phyloP scores from a whole-genome alignment of 2,888 invertebrate genomes.

The Drosophila mettleri region DNA sequence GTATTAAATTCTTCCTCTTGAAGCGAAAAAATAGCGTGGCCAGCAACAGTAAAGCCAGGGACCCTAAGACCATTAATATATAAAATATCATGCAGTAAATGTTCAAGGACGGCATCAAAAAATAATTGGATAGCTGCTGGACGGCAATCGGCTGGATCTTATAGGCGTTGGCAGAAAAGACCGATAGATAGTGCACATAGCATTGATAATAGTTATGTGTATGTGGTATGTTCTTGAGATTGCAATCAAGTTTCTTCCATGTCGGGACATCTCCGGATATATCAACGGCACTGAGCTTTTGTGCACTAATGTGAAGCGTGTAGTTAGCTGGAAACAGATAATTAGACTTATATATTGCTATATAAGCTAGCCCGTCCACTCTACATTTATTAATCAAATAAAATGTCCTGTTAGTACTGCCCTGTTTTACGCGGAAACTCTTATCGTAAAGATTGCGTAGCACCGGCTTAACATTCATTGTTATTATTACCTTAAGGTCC shows the following conservation, averaged over 20 bases:
- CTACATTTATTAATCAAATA: slow-evolving; percentile 26
- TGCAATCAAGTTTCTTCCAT: slow-evolving; percentile 16
- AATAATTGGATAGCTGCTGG: neutral
- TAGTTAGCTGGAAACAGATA: slow-evolving; percentile 3
- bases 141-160: slow-evolving; percentile 11
- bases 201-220: neutral
- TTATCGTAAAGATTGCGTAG: neutral
- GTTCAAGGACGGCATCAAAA: neutral
- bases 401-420: neutral
- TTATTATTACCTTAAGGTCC: slow-evolving; percentile 20
- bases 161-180: slow-evolving; percentile 25
- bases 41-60: slow-evolving; percentile 6
- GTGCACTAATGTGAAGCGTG: slow-evolving; percentile 21
- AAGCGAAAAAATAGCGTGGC: neutral
- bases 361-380: slow-evolving; percentile 10
- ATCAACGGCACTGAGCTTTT: slow-evolving; percentile 29
- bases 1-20: slow-evolving; percentile 21
- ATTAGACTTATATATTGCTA: slow-evolving; percentile 37
- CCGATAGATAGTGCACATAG: slow-evolving; percentile 13
- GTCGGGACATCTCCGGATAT: neutral
- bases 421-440: slow-evolving; percentile 17
- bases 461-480: slow-evolving; percentile 27
- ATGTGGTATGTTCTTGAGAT: neutral
- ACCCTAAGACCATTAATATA: neutral
- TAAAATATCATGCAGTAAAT: neutral